Conservation (phyloP, 1,140 invertebrate genomes). For the Anoplophora glabripennis region DNA sequence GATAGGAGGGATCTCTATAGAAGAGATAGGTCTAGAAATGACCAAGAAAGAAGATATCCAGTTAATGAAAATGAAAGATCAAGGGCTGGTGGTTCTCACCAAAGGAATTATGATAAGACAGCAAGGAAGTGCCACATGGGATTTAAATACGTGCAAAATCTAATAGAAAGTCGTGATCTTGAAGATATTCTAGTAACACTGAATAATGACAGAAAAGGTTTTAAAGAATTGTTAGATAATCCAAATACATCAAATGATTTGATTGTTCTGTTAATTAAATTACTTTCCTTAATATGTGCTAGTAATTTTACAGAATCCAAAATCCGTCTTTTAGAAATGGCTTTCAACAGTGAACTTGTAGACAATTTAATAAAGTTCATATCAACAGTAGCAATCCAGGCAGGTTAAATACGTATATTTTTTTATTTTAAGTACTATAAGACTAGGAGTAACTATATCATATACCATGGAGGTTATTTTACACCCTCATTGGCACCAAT, state of each 20-base stretch:
- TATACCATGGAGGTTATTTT: too few relatives aligned
- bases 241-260: slow-evolving; percentile 21
- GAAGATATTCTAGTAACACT: slow-evolving; percentile 24
- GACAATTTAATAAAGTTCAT: slow-evolving; percentile 21
- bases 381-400: slow-evolving; percentile 20
- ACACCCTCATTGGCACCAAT: too few relatives aligned
- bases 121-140: slow-evolving; percentile 7
- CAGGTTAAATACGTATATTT: background rate
- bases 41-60: too few relatives aligned
- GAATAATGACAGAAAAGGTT: slow-evolving; percentile 24
- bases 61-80: too few relatives aligned
- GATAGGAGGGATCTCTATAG: too few relatives aligned
- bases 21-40: too few relatives aligned
- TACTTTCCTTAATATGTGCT: slow-evolving; percentile 20
- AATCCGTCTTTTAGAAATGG: slow-evolving; percentile 10
- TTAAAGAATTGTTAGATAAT: slow-evolving; percentile 17
- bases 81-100: too few relatives aligned
- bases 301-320: slow-evolving; percentile 19
- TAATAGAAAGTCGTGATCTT: slow-evolving; percentile 17
- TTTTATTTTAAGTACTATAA: too few relatives aligned
- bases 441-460: too few relatives aligned
- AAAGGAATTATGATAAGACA: too few relatives aligned
- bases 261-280: slow-evolving; percentile 25
- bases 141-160: slow-evolving; percentile 13
- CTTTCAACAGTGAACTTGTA: slow-evolving; percentile 21